These are phyloP conservation scores for Ceraclea dissimilis DNA, from an alignment of 2,888 invertebrate genomes.

Conservation along the genomic window DNA sequence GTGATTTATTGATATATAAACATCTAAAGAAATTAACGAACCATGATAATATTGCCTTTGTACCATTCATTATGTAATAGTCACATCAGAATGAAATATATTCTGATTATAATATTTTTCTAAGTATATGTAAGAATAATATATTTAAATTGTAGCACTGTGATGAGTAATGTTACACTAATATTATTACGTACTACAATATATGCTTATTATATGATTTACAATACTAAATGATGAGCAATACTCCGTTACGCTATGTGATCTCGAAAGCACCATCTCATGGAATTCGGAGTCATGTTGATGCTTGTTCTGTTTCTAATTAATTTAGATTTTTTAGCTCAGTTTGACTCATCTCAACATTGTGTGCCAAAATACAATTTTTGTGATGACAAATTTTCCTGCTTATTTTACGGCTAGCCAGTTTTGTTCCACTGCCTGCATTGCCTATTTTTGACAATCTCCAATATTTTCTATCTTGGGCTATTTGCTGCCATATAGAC, in stretches of 20 bases:
- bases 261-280: not conserved
- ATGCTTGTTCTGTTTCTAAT: not conserved
- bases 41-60: not conserved
- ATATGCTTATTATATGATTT: conserved; percentile 18
- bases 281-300: not conserved
- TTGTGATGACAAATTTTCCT: too few relatives aligned
- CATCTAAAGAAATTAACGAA: not conserved
- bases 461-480: too few relatives aligned
- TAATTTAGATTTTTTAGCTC: too few relatives aligned
- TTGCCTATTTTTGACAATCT: too few relatives aligned
- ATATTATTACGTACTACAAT: too few relatives aligned
- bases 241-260: conserved; percentile 12
- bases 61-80: not conserved
- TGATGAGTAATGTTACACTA: conserved; percentile 13
- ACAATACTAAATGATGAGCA: conserved; percentile 11
- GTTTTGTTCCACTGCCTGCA: too few relatives aligned
- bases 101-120: too few relatives aligned
- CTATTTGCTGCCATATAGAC: too few relatives aligned
- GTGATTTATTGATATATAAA: not conserved
- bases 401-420: too few relatives aligned
- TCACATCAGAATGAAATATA: not conserved
- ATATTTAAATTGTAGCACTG: not conserved
- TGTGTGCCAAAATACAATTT: too few relatives aligned
- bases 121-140: too few relatives aligned
- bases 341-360: too few relatives aligned